A percentile compares a stretch with the other conserved stretches of the same genome.
Evolutionary conservation across 2,797 vertebrate species (phyloP).

Genomic region (Rhodeus uyekii): DNA sequence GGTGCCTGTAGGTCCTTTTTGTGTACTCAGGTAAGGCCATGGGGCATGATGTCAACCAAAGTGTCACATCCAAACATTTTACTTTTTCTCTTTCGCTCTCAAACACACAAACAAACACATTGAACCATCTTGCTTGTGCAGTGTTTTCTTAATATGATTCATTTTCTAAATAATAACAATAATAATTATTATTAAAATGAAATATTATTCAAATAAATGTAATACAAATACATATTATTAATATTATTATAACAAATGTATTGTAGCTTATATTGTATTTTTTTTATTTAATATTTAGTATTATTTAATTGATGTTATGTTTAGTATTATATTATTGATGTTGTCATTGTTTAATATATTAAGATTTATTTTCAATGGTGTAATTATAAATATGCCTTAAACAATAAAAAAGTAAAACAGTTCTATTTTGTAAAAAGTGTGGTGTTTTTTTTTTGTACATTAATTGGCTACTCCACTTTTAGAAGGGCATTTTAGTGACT

Average conservation of each 20-base stretch:
- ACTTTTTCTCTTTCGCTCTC: background rate
- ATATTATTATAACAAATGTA: background rate
- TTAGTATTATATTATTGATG: background rate
- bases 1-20: conserved; percentile 11
- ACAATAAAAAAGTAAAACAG: background rate
- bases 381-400: background rate
- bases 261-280: background rate
- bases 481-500: background rate
- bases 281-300: background rate
- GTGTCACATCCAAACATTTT: conserved; percentile 20
- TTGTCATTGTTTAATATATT: background rate
- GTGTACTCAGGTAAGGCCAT: conserved; percentile 39
- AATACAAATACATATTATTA: background rate
- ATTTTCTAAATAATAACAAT: background rate
- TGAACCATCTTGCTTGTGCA: background rate
- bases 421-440: background rate
- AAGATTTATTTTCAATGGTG: background rate
- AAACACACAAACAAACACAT: background rate
- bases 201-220: background rate
- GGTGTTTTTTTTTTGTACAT: background rate
- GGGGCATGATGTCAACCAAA: conserved; percentile 23
- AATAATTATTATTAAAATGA: background rate
- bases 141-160: background rate
- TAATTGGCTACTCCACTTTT: background rate
- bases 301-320: too few relatives aligned